Conservation (phyloP, 2,113 vertebrate genomes). For the Tyto alba region DNA sequence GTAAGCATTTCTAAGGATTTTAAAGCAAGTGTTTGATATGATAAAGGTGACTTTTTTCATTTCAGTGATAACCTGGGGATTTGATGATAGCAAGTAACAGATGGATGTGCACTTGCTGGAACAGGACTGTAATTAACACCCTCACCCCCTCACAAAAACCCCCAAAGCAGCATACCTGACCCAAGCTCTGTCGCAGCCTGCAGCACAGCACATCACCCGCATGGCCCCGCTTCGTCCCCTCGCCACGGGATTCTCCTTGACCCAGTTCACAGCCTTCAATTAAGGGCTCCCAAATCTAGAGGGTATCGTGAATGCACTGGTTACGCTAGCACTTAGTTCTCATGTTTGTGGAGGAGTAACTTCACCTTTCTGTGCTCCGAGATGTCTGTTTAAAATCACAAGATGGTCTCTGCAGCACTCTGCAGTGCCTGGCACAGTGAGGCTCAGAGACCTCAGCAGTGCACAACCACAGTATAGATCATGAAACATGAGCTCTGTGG, state of each 20-base stretch:
- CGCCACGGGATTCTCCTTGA: background rate
- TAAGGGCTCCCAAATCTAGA: background rate
- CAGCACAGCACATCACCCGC: background rate
- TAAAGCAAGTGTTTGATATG: background rate
- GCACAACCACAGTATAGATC: rapidly evolving
- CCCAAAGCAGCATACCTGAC: background rate
- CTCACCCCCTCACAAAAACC: background rate
- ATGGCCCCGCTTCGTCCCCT: rapidly evolving
- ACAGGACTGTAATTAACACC: background rate
- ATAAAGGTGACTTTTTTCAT: background rate
- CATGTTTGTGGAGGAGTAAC: rapidly evolving
- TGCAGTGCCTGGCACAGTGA: background rate
- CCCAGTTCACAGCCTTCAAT: background rate
- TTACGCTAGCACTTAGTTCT: background rate
- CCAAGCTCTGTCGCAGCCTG: background rate
- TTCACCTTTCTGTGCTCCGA: background rate
- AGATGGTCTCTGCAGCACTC: background rate
- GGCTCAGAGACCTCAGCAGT: background rate
- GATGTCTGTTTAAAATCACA: background rate
- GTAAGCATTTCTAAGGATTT: background rate
- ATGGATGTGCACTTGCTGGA: background rate
- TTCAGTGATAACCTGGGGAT: background rate
- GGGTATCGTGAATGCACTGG: background rate
- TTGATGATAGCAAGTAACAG: background rate
- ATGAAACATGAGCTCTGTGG: background rate